Conservation (phyloP, 2,797 vertebrate species). For the Poecilia wingei region DNA sequence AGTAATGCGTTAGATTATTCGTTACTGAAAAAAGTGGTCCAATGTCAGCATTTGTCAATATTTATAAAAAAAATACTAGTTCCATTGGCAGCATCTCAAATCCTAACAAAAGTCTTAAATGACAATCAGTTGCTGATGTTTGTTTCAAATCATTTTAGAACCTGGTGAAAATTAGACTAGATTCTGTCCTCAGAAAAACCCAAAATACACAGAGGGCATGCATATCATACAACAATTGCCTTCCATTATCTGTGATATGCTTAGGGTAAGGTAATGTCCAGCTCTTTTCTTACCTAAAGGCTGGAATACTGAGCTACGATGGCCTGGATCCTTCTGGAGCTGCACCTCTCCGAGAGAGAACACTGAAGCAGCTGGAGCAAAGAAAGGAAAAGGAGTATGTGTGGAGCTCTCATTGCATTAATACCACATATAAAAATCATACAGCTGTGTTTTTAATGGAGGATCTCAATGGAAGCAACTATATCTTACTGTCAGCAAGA, state of each 20-base stretch:
- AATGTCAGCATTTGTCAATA: too few relatives aligned
- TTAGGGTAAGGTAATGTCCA: too few relatives aligned
- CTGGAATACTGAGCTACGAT: slow-evolving; percentile 89
- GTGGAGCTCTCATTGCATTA: not conserved
- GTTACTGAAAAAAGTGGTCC: too few relatives aligned
- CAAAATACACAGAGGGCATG: not conserved
- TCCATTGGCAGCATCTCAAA: not conserved
- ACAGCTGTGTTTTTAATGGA: not conserved
- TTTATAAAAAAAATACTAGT: too few relatives aligned
- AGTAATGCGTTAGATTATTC: too few relatives aligned
- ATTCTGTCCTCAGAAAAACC: not conserved
- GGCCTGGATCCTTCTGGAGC: slow-evolving; percentile 93
- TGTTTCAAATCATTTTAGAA: not conserved
- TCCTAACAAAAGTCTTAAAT: not conserved
- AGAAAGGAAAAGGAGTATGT: not conserved
- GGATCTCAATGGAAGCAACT: not conserved
- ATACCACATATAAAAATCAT: not conserved
- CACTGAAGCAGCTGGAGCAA: slow-evolving; percentile 85
- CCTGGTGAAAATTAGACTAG: not conserved
- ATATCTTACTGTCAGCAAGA: slow-evolving; percentile 90
- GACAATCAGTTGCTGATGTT: not conserved
- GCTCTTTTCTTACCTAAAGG: slow-evolving; percentile 83
- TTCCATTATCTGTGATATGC: not conserved
- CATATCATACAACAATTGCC: too few relatives aligned
- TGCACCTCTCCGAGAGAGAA: slow-evolving; percentile 93